A percentile compares a stretch with the other conserved stretches of the same genome.
Evolutionary conservation across 2,888 invertebrate species (phyloP).

Genomic region (Pandemis cinnamomeana): DNA sequence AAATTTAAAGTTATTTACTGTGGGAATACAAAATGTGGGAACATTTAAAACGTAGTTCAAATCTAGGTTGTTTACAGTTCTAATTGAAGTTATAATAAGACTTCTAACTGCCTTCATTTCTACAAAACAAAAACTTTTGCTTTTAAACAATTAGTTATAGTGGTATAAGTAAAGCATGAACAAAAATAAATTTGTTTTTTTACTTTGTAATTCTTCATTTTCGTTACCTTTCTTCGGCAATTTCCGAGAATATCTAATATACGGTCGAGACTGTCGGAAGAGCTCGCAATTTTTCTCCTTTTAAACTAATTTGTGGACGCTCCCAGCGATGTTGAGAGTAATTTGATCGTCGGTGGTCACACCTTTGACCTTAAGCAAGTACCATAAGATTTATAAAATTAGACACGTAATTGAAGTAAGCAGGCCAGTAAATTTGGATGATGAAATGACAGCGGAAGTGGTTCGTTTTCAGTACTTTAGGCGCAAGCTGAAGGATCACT

Average conservation of each 20-base stretch:
- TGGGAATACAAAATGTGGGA: too few relatives aligned
- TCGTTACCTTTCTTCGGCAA: not conserved
- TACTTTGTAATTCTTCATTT: not conserved
- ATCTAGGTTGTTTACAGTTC: too few relatives aligned
- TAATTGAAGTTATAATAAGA: too few relatives aligned
- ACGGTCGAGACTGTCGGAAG: constrained; percentile 6
- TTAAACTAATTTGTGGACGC: constrained; percentile 19
- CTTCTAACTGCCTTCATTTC: too few relatives aligned
- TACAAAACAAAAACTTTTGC: not conserved
- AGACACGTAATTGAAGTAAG: not conserved
- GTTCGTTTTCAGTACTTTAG: not conserved
- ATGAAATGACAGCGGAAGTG: not conserved
- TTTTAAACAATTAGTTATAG: not conserved
- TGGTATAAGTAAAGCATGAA: not conserved
- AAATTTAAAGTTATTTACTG: too few relatives aligned
- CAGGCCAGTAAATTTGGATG: not conserved
- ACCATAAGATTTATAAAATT: not conserved
- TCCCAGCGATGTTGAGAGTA: not conserved
- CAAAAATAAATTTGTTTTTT: not conserved
- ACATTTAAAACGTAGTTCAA: too few relatives aligned
- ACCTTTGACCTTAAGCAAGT: constrained; percentile 9
- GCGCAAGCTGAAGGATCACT: too few relatives aligned
- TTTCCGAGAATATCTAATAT: not conserved
- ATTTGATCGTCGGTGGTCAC: constrained; percentile 14
- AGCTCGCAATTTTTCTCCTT: constrained; percentile 15